Evolutionary conservation across 2,797 vertebrate genomes (phyloP).

Genomic region (Thunnus albacares): DNA sequence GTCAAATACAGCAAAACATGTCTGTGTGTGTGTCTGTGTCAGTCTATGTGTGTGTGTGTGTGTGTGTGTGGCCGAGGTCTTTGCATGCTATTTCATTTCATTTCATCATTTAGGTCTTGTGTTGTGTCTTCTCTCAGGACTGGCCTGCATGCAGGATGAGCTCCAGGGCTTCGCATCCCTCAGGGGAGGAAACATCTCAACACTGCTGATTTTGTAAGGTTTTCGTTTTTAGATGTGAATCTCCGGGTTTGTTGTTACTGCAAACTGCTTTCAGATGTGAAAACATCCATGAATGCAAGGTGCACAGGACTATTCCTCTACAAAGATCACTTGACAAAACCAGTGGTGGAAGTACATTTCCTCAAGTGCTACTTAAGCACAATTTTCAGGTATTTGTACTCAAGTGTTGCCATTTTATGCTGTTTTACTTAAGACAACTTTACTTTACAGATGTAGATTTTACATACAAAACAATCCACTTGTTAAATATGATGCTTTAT

Average conservation of each 20-base stretch:
- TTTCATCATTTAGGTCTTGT: constrained; percentile 83
- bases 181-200: constrained; percentile 35
- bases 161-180: constrained; percentile 47
- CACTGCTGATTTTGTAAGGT: constrained; percentile 38
- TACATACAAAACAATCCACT: neutral
- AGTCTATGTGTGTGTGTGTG: constrained; percentile 23
- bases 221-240: neutral
- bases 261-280: neutral
- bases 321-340: neutral
- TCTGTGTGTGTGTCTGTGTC: constrained; percentile 10
- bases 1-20: constrained; percentile 22
- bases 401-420: neutral
- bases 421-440: neutral
- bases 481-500: too few species aligned
- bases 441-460: neutral
- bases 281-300: neutral
- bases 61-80: constrained; percentile 32
- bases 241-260: constrained; percentile 7
- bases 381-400: too few species aligned
- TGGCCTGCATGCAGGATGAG: constrained; percentile 62
- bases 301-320: neutral
- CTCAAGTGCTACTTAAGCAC: neutral
- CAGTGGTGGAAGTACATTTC: neutral
- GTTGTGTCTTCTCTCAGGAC: constrained; percentile 69
- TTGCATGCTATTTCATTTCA: constrained; percentile 74